phyloP scores from a whole-genome alignment of 2,888 invertebrate species.

The Beris chalybata region DNA sequence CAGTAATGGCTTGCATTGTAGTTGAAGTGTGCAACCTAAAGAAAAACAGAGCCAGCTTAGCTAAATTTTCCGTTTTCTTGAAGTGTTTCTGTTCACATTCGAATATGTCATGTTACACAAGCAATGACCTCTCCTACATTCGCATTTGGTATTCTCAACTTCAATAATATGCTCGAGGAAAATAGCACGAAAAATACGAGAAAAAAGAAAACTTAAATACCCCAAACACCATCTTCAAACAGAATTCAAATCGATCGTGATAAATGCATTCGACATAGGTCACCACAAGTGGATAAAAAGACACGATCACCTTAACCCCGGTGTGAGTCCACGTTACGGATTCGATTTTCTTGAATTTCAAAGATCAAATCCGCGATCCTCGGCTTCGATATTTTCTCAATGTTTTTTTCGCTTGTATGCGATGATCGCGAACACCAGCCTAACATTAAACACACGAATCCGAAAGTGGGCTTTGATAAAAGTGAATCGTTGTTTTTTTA shows the following conservation, averaged over 20 bases:
- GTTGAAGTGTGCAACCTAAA: neutral
- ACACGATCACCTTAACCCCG: conserved; percentile 38
- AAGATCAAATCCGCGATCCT: conserved; percentile 35
- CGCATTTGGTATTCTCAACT: conserved; percentile 7
- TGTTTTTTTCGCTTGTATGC: neutral
- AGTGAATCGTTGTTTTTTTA: neutral
- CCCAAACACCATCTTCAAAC: neutral
- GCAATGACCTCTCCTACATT: conserved; percentile 26
- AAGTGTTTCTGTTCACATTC: conserved; percentile 14
- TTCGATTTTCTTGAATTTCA: conserved; percentile 28
- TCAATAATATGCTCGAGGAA: neutral
- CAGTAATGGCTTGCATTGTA: neutral
- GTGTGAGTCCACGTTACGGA: conserved; percentile 29
- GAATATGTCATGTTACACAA: conserved; percentile 20
- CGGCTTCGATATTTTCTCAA: conserved; percentile 32
- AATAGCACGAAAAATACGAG: neutral
- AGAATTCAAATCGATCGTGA: conserved; percentile 35
- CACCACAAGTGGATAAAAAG: conserved; percentile 37
- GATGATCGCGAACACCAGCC: neutral
- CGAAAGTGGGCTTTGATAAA: conserved; percentile 25
- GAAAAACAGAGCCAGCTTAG: neutral
- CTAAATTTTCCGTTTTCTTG: too few species aligned
- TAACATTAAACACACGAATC: conserved; percentile 22
- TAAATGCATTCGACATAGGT: conserved; percentile 40
- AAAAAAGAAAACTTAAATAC: neutral